A percentile compares a stretch with the other conserved stretches of the same genome.
phyloP scores from a whole-genome alignment of 23 tunicate genomes.

The Aplidium turbinatum region DNA sequence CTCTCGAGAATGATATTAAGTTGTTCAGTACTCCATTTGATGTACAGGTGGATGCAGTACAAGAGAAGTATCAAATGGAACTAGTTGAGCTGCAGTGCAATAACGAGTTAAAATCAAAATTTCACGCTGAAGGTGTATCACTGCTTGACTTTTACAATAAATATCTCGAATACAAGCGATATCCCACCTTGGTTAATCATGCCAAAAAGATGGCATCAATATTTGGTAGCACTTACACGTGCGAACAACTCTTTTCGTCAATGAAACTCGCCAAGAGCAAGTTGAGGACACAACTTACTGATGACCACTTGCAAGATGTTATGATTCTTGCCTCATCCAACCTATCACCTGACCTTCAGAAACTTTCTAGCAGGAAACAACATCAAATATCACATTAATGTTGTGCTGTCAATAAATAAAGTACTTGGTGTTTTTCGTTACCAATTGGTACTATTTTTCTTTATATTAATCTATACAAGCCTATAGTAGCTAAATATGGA shows the following conservation, averaged over 20 bases:
- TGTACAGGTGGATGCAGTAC: slow-evolving; percentile 42
- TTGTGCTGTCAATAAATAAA: no score
- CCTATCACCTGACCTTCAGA: slow-evolving; percentile 11
- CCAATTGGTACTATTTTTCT: no score
- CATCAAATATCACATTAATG: no score
- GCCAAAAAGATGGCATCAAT: slow-evolving; percentile 55
- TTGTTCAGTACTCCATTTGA: slow-evolving; percentile 74
- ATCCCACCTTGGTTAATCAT: slow-evolving; percentile 27
- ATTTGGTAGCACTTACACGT: slow-evolving; percentile 57
- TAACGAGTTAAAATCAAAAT: slow-evolving; percentile 44
- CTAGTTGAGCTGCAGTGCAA: slow-evolving; percentile 62
- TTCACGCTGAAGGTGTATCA: slow-evolving; percentile 28
- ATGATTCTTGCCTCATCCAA: slow-evolving; percentile 49
- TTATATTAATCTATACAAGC: no score
- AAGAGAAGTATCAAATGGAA: slow-evolving; percentile 66
- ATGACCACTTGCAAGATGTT: slow-evolving; percentile 42
- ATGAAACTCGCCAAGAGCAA: slow-evolving; percentile 61
- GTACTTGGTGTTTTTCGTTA: no score
- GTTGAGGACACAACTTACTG: slow-evolving; percentile 39
- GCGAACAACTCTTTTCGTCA: slow-evolving; percentile 63
- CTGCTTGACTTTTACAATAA: slow-evolving; percentile 41
- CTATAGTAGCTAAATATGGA: no score
- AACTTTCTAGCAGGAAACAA: no score
- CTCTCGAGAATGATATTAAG: slow-evolving; percentile 52
- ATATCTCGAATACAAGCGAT: no score